These are phyloP conservation scores for Drosophila vallismaia DNA, from an alignment of 2,888 invertebrate genomes.

Conservation along the genomic window DNA sequence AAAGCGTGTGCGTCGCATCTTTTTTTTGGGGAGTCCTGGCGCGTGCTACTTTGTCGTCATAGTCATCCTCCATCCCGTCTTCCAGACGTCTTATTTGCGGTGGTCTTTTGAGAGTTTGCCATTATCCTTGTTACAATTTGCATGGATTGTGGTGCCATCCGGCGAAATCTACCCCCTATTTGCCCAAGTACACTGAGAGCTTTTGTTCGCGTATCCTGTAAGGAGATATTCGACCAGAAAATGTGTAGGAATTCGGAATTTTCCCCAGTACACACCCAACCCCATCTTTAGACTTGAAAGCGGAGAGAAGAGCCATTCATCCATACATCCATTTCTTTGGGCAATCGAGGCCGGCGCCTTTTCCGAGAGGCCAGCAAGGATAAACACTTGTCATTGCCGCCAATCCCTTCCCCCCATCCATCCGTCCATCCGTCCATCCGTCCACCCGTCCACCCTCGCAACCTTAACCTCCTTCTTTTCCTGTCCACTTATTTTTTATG, in stretches of 20 bases:
- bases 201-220: not conserved
- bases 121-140: constrained; percentile 76
- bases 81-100: constrained; percentile 64
- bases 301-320: constrained; percentile 46
- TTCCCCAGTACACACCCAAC: not conserved
- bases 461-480: not conserved
- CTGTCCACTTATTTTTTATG: constrained; percentile 69
- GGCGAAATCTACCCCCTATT: constrained; percentile 20
- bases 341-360: constrained; percentile 44
- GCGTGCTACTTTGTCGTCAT: constrained; percentile 45
- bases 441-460: not conserved
- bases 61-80: constrained; percentile 8
- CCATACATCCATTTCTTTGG: constrained; percentile 58
- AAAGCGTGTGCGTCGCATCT: constrained; percentile 60
- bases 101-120: constrained; percentile 71
- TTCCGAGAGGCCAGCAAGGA: constrained; percentile 59
- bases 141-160: constrained; percentile 70
- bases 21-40: constrained; percentile 29
- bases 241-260: not conserved
- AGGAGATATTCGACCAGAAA: too few relatives aligned
- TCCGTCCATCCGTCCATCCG: too few relatives aligned
- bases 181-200: not conserved
- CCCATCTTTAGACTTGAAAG: not conserved
- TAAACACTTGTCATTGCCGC: constrained; percentile 73
- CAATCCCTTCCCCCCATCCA: not conserved